Evolutionary conservation across 2,888 invertebrate genomes (phyloP).

Genomic region (Tenthredo mesomela): DNA sequence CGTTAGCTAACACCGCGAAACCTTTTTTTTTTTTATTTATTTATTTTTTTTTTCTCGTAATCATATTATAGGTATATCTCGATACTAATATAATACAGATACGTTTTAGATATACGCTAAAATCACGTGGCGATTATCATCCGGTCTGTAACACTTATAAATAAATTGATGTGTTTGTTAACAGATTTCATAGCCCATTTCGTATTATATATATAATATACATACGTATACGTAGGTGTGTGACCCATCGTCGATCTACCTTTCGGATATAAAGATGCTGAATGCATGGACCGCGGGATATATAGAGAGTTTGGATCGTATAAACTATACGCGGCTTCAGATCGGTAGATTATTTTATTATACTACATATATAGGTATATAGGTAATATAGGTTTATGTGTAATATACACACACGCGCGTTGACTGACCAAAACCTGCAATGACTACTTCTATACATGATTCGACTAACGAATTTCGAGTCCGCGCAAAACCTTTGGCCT

Average conservation of each 20-base stretch:
- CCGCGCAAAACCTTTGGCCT: slow-evolving; percentile 10
- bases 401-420: not conserved
- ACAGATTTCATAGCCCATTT: not conserved
- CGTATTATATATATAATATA: too few relatives aligned
- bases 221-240: not conserved
- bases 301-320: not conserved
- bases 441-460: not conserved
- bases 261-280: not conserved
- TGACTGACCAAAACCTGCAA: not conserved
- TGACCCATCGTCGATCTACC: not conserved
- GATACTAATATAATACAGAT: too few relatives aligned
- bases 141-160: slow-evolving; percentile 8
- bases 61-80: too few relatives aligned
- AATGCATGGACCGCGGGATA: too few relatives aligned
- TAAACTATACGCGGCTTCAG: not conserved
- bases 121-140: slow-evolving; percentile 20
- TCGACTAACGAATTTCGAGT: not conserved
- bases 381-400: too few relatives aligned
- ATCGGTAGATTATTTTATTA: not conserved
- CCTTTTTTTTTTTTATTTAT: not conserved
- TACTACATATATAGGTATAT: not conserved
- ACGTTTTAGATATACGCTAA: not conserved
- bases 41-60: not conserved
- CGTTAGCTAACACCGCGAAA: not conserved
- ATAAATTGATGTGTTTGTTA: not conserved